Conservation (phyloP, 2,113 vertebrate species). For the Paraplagusia blochii region DNA sequence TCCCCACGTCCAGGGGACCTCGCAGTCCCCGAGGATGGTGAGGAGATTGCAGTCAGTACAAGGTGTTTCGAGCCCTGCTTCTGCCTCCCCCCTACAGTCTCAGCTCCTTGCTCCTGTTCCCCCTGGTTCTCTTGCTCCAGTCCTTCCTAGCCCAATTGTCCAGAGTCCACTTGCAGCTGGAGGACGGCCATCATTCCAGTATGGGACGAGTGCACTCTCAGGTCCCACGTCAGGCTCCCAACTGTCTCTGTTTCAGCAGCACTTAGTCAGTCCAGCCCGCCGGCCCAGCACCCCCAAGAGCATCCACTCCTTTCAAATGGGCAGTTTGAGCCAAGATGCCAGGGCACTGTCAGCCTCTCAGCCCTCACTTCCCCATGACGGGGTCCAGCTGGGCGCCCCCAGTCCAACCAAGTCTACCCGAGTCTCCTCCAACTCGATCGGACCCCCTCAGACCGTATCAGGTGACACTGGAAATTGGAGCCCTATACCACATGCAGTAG, state of each 20-base stretch:
- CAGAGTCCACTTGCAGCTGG: conserved; percentile 78
- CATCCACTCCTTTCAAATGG: conserved; percentile 83
- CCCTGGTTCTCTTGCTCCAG: conserved; percentile 71
- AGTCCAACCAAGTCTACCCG: conserved; percentile 79
- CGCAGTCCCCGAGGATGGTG: conserved; percentile 86
- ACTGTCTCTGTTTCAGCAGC: conserved; percentile 83
- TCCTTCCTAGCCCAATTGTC: conserved; percentile 76
- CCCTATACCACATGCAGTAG: conserved; percentile 67
- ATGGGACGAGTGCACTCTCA: conserved; percentile 68
- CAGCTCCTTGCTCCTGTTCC: conserved; percentile 72
- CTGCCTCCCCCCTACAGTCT: conserved; percentile 77
- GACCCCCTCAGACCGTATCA: conserved; percentile 57
- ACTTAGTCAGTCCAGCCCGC: conserved; percentile 74
- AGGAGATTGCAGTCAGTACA: conserved; percentile 85
- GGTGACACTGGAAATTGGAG: conserved; percentile 59
- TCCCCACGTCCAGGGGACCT: conserved; percentile 83
- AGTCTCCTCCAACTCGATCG: conserved; percentile 82
- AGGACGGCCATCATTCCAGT: conserved; percentile 80
- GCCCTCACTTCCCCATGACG: conserved; percentile 88
- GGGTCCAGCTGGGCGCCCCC: conserved; percentile 67
- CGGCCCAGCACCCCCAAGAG: conserved; percentile 80
- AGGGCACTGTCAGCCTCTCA: conserved; percentile 90
- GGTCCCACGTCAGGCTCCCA: conserved; percentile 81
- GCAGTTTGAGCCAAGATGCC: conserved; percentile 85
- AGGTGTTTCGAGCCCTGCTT: conserved; percentile 76